These are phyloP conservation scores for Cyanoderma ruficeps DNA, from an alignment of 2,113 vertebrate genomes.

Conservation along the genomic window DNA sequence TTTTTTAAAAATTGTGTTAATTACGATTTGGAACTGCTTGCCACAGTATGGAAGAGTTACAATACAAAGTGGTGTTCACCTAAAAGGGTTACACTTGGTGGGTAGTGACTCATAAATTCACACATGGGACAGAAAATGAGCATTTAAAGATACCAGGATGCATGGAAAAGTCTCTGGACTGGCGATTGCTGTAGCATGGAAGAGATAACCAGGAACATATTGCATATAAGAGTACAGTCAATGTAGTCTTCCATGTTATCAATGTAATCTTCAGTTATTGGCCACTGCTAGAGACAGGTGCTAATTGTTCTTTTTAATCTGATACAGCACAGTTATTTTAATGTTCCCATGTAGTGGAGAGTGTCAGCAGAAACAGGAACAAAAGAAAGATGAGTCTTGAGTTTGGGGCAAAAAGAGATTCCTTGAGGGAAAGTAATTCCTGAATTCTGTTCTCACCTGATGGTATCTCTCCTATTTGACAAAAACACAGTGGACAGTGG, in stretches of 20 bases:
- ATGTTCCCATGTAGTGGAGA: not conserved
- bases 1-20: not conserved
- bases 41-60: not conserved
- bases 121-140: not conserved
- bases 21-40: not conserved
- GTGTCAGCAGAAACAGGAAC: not conserved
- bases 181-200: not conserved
- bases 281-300: not conserved
- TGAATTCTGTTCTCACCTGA: not conserved
- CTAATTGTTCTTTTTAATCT: not conserved
- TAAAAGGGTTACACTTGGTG: not conserved
- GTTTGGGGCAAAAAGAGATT: not conserved
- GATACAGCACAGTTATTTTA: not conserved
- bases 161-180: not conserved
- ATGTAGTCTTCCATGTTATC: not conserved
- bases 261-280: not conserved
- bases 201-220: not conserved
- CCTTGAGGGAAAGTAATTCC: not conserved
- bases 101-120: not conserved
- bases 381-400: not conserved
- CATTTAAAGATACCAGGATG: not conserved
- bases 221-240: not conserved
- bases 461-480: not conserved
- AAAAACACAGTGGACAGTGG: not conserved
- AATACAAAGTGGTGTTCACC: not conserved